phyloP scores from a whole-genome alignment of 2,888 invertebrate genomes.

The Trimorus sp. region DNA sequence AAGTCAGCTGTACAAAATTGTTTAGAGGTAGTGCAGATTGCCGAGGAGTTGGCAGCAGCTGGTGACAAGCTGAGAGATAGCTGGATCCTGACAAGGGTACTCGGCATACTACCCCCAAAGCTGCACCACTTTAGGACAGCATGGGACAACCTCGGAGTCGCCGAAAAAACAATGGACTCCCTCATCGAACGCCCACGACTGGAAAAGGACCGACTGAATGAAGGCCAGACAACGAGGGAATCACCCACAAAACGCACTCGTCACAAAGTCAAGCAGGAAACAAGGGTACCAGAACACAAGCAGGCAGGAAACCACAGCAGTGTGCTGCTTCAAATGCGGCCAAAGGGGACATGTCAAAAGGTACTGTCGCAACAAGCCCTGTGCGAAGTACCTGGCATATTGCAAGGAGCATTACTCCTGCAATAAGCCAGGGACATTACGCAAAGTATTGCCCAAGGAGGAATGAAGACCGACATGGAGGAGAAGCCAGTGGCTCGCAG shows the following conservation, averaged over 20 bases:
- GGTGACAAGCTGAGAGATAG: slow-evolving; percentile 7
- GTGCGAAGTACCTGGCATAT: not conserved
- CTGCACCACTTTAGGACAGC: not conserved
- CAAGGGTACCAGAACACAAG: too few species aligned
- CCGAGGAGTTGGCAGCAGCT: slow-evolving; percentile 8
- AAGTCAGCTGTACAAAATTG: slow-evolving; percentile 10
- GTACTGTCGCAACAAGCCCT: not conserved
- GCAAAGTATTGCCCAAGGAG: too few species aligned
- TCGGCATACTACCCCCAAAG: slow-evolving; percentile 2
- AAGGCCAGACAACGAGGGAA: not conserved
- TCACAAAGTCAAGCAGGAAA: too few species aligned
- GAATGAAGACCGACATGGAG: too few species aligned
- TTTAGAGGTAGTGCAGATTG: not conserved
- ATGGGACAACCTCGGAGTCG: not conserved
- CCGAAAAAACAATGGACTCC: not conserved
- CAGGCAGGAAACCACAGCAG: too few species aligned
- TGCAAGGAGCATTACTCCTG: not conserved
- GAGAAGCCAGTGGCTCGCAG: too few species aligned
- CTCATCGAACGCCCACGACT: slow-evolving; percentile 4
- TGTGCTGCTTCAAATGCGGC: not conserved
- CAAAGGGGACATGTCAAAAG: slow-evolving; percentile 1
- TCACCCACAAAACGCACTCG: too few species aligned
- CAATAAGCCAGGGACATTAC: too few species aligned
- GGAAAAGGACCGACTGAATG: slow-evolving; percentile 1
- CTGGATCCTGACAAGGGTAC: slow-evolving; percentile 6